A percentile compares a stretch with the other conserved stretches of the same genome.
Evolutionary conservation across 2,888 invertebrate genomes (phyloP).

Genomic region (Sympetrum striolatum): DNA sequence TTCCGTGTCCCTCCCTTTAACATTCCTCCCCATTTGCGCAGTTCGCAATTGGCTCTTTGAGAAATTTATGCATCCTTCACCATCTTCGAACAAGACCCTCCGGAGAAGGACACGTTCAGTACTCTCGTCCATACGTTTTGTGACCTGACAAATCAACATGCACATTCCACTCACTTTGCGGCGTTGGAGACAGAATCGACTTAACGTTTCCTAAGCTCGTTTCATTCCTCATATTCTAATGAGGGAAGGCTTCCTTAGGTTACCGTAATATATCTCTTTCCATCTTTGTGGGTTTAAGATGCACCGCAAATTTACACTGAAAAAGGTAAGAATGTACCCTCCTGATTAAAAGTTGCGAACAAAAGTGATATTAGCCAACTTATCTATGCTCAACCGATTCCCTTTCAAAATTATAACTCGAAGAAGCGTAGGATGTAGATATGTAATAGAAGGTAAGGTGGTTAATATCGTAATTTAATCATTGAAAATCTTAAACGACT

Average conservation of each 20-base stretch:
- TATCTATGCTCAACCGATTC: too few species aligned
- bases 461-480: too few species aligned
- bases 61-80: background rate
- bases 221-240: background rate
- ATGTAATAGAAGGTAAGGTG: too few species aligned
- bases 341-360: too few species aligned
- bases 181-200: background rate
- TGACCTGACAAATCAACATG: background rate
- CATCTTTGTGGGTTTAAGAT: background rate
- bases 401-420: too few species aligned
- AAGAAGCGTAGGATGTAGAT: too few species aligned
- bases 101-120: background rate
- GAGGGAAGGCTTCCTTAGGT: background rate
- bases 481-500: too few species aligned
- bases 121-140: background rate
- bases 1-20: background rate
- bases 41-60: background rate
- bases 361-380: too few species aligned
- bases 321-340: too few species aligned
- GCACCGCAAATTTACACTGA: too few species aligned
- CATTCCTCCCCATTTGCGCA: background rate
- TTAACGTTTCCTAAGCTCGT: background rate
- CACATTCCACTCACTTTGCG: background rate
- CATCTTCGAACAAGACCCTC: background rate
- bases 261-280: background rate